phyloP scores from a whole-genome alignment of 1,140 invertebrate genomes.

The Sitodiplosis mosellana region DNA sequence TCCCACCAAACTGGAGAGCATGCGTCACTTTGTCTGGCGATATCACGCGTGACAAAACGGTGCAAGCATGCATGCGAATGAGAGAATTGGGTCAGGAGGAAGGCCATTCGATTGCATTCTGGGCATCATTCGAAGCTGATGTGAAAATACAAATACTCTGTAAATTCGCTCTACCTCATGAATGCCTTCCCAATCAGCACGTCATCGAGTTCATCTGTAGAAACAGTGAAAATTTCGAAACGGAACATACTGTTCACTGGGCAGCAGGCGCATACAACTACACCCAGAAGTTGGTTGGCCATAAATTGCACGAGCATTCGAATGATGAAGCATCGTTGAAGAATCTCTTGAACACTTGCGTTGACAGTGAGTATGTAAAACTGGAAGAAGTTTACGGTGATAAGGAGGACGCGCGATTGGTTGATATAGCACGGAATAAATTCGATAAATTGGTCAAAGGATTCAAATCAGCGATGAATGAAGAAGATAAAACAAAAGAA shows the following conservation, averaged over 20 bases:
- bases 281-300: background rate
- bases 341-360: background rate
- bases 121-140: conserved; percentile 1
- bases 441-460: background rate
- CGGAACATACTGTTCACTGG: too few relatives aligned
- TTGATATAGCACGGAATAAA: background rate
- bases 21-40: background rate
- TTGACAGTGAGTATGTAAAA: background rate
- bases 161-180: background rate
- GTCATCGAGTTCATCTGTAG: too few relatives aligned
- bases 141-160: background rate
- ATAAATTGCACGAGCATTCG: background rate
- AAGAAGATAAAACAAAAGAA: too few relatives aligned
- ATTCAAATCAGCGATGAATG: too few relatives aligned
- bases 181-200: too few relatives aligned
- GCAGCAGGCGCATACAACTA: background rate
- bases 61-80: background rate
- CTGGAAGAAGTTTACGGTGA: background rate
- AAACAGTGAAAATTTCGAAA: background rate
- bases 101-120: conserved; percentile 1
- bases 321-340: background rate
- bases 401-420: background rate
- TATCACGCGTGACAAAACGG: background rate
- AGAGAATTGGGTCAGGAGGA: background rate
- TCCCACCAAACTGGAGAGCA: background rate